Evolutionary conservation across 2,113 vertebrate species (phyloP).

Genomic region (Rutilus rutilus): DNA sequence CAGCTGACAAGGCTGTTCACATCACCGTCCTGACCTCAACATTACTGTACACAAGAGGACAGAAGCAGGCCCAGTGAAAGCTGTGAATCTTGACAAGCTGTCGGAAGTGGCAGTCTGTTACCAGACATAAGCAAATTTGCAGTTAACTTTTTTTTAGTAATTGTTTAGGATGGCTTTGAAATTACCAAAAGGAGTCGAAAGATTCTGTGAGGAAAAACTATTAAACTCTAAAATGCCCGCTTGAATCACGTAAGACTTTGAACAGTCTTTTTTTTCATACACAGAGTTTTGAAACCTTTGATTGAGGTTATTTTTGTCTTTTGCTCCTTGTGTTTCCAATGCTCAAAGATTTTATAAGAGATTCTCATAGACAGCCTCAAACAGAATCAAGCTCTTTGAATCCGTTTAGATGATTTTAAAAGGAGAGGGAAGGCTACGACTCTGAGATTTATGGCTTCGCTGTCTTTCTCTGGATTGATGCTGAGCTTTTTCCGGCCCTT

Average conservation of each 20-base stretch:
- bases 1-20: constrained; percentile 44
- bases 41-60: constrained; percentile 29
- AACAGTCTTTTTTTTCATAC: not conserved
- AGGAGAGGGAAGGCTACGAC: constrained; percentile 72
- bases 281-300: constrained; percentile 63
- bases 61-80: not conserved
- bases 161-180: not conserved
- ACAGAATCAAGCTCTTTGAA: constrained; percentile 78
- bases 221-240: not conserved
- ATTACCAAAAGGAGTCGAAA: not conserved
- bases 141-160: not conserved
- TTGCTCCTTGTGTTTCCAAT: constrained; percentile 67
- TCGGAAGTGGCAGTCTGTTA: not conserved
- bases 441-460: constrained; percentile 77
- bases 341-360: constrained; percentile 78
- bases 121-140: not conserved
- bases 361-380: constrained; percentile 75
- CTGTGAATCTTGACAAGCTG: constrained; percentile 7
- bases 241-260: not conserved
- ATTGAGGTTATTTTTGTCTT: constrained; percentile 68
- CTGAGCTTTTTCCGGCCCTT: constrained; percentile 74
- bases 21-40: constrained; percentile 42
- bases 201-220: not conserved
- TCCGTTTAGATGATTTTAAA: constrained; percentile 82
- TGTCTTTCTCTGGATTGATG: constrained; percentile 80